Conservation (phyloP, 1,140 invertebrate genomes). For the Leptoteleia sp. region DNA sequence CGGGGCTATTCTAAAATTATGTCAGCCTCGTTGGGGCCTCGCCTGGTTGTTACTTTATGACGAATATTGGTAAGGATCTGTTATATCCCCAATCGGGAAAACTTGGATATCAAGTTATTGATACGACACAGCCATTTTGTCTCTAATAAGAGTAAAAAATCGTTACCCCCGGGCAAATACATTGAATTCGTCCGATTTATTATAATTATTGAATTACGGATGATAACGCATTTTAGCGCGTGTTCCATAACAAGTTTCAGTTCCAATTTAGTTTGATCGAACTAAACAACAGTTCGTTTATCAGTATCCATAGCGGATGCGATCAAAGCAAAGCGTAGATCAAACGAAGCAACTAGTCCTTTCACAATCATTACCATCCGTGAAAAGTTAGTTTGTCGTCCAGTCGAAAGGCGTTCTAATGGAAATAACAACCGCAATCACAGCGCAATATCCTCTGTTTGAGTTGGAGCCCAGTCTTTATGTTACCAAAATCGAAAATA, state of each 20-base stretch:
- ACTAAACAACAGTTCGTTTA: slow-evolving; percentile 55
- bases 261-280: slow-evolving; percentile 40
- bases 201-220: too few relatives aligned
- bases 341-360: slow-evolving; percentile 55
- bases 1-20: too few relatives aligned
- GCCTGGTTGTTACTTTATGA: too few relatives aligned
- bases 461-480: slow-evolving; percentile 17
- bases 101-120: too few relatives aligned
- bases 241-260: slow-evolving; percentile 31
- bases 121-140: too few relatives aligned
- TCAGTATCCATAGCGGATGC: slow-evolving; percentile 29
- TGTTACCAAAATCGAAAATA: slow-evolving; percentile 14
- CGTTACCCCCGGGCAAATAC: too few relatives aligned
- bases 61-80: too few relatives aligned
- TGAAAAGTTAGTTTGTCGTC: slow-evolving; percentile 55
- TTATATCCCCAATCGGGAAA: too few relatives aligned
- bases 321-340: slow-evolving; percentile 56
- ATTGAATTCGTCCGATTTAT: too few relatives aligned
- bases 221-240: slow-evolving; percentile 11
- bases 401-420: slow-evolving; percentile 49
- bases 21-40: too few relatives aligned
- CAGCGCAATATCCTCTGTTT: slow-evolving; percentile 38
- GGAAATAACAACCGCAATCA: slow-evolving; percentile 49
- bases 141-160: too few relatives aligned
- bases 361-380: slow-evolving; percentile 51